phyloP scores from a whole-genome alignment of 2,888 invertebrate species.

The Netelia fuscicornis region DNA sequence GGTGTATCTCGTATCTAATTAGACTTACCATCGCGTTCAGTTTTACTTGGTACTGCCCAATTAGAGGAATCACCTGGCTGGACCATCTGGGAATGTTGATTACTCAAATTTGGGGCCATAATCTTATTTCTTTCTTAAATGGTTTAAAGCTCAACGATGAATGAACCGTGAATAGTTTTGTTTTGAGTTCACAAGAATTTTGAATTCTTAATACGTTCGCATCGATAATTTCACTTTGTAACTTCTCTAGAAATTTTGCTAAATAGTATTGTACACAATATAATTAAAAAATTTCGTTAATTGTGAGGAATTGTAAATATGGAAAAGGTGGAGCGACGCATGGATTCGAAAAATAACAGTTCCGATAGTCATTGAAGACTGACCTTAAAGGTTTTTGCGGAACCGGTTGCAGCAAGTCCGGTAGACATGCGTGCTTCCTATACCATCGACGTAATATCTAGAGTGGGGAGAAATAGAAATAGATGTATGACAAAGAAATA shows the following conservation, averaged over 20 bases:
- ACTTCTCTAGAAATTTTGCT: no score
- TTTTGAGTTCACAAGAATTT: no score
- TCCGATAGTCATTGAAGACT: slow-evolving; percentile 43
- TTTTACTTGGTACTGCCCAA: slow-evolving; percentile 74
- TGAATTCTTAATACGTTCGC: no score
- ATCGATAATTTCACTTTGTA: neutral
- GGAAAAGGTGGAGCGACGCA: neutral
- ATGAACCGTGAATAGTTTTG: no score
- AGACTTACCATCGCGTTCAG: slow-evolving; percentile 78
- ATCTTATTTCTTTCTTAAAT: neutral
- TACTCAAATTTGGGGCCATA: neutral
- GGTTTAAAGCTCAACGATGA: neutral
- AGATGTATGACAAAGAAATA: neutral
- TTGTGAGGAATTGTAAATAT: neutral
- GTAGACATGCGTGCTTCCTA: slow-evolving; percentile 73
- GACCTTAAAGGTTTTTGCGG: slow-evolving; percentile 75
- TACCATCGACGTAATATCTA: slow-evolving; percentile 76
- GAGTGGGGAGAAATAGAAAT: slow-evolving; percentile 60
- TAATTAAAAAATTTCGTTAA: no score
- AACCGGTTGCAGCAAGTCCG: slow-evolving; percentile 74
- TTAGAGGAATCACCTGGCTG: slow-evolving; percentile 49
- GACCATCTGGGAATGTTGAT: slow-evolving; percentile 66
- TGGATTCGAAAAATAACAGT: slow-evolving; percentile 10
- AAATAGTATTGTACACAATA: no score
- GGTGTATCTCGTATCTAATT: neutral